Evolutionary conservation across 2,113 vertebrate genomes (phyloP).

Genomic region (Marmota monax): DNA sequence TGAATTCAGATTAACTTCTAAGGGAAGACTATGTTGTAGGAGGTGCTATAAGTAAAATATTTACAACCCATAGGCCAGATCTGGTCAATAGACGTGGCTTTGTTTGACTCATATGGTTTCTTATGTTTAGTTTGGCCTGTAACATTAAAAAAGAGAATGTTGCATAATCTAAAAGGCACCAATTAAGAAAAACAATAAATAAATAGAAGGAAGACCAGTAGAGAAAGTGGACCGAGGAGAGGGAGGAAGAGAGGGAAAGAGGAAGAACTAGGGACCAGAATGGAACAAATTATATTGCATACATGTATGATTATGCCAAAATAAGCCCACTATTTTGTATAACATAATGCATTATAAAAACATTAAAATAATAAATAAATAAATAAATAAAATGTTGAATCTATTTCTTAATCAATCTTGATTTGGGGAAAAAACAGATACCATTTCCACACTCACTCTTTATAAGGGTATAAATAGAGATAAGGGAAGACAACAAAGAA

Average conservation of each 20-base stretch:
- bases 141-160: background rate
- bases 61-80: background rate
- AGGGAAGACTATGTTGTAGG: background rate
- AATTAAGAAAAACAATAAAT: no score
- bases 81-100: background rate
- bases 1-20: conserved; percentile 18
- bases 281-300: no score
- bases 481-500: background rate
- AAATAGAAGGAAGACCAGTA: no score
- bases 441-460: background rate
- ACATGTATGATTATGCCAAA: no score
- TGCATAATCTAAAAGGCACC: no score
- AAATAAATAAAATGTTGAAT: background rate
- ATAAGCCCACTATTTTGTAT: no score
- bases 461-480: background rate
- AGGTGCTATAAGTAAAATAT: conserved; percentile 7
- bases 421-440: background rate
- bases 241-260: no score
- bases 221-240: no score
- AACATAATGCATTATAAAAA: no score
- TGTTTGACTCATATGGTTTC: background rate
- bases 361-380: no score
- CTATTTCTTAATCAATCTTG: background rate
- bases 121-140: background rate
- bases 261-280: no score